A percentile compares a stretch with the other conserved stretches of the same genome.
These are phyloP conservation scores for Nansenia antarctica DNA, from an alignment of 2,113 vertebrate genomes.

Conservation along the genomic window DNA sequence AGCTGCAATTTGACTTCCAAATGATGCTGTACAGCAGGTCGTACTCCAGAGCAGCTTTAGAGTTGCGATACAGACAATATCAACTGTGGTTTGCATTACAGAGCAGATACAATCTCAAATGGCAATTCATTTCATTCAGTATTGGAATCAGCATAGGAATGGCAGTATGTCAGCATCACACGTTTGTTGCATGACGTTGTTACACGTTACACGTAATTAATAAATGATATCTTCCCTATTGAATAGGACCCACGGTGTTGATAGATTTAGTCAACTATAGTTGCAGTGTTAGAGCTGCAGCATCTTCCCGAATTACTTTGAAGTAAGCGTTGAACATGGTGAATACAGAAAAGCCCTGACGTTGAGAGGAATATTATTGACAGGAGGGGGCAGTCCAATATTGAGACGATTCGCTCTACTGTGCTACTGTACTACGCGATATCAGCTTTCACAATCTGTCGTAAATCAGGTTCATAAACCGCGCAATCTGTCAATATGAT, in stretches of 20 bases:
- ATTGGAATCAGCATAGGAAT: neutral
- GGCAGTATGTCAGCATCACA: neutral
- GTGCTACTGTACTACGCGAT: neutral
- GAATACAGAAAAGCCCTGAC: slow-evolving; percentile 27
- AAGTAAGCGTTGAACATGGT: slow-evolving; percentile 49
- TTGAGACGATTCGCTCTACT: neutral
- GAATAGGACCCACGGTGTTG: too few species aligned
- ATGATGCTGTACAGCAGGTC: neutral
- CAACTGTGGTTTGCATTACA: slow-evolving; percentile 56
- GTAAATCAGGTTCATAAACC: slow-evolving; percentile 24
- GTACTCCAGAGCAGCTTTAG: neutral
- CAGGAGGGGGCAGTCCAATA: neutral
- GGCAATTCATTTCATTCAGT: too few species aligned
- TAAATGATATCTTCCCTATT: neutral
- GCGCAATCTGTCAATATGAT: slow-evolving; percentile 2
- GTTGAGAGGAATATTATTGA: slow-evolving; percentile 19
- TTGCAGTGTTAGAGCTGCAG: slow-evolving; percentile 58
- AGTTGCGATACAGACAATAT: slow-evolving; percentile 13
- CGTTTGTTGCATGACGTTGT: neutral
- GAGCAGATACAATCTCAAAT: neutral
- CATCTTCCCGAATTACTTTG: slow-evolving; percentile 62
- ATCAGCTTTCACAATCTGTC: slow-evolving; percentile 6
- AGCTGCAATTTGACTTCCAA: slow-evolving; percentile 51
- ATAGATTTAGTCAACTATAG: neutral
- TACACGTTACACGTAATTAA: neutral